Base-by-base conservation (phyloP, 1,140 invertebrate species). In the Mya arenaria region DNA sequence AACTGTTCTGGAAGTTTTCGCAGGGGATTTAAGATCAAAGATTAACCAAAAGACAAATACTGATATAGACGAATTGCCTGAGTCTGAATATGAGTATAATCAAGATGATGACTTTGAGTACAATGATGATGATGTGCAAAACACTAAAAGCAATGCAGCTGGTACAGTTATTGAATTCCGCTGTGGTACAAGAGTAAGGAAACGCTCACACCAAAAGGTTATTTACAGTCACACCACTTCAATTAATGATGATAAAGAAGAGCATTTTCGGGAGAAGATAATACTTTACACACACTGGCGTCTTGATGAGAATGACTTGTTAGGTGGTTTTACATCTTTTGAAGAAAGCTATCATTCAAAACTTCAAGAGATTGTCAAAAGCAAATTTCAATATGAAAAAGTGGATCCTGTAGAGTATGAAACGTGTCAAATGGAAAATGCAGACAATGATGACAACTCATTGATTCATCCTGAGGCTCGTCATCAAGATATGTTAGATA, bases 401-500 rank as follows among this genome's bases (percentile, higher is more conserved):
- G 58, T 44, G 36, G 68, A 79, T 52, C 23, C 28, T 19, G 44
- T 69, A 19, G 23, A 41, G 28, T 73, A 56, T 58, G 23, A 66
- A 32, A 44, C 65, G 30, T 13, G 23, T 10, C 10, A 28, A 13
- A 1, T 17, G 28, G 23, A 72, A 34, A 58, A 48, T 25, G 34
- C 73, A 44, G 60, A 82, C 17, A 19, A 25, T 32, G 44, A 83
- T 34, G 62, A 34, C 23, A n/a, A 68, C 44, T 25, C 39, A 69
- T 4, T 17, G 63, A 55, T 73, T 36, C 36, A 73, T 25, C 60
- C 79, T 17, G 55, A 72, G n/a, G 37, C 39, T 55, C 30, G 75
- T 17, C 80, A 82, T 36, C 41, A 66, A 62, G 71, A 75, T 48
- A n/a, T 52, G 28, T 55, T 72, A 28, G 41, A 82, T 25, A 5